phyloP scores from a whole-genome alignment of 2,797 vertebrate species.

The Gastrophryne carolinensis region DNA sequence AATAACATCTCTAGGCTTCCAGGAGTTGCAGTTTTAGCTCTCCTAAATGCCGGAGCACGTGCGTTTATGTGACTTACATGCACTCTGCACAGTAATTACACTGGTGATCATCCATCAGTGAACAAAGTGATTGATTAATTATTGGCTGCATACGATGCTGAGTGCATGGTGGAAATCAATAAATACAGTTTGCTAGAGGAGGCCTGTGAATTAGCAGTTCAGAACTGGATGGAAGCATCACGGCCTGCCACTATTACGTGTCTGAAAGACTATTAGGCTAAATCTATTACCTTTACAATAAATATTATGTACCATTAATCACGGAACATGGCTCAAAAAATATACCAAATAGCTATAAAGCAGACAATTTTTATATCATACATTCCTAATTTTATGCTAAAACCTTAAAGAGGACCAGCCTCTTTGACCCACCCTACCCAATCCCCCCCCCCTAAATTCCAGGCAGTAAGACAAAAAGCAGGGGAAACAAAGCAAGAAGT shows the following conservation, averaged over 20 bases:
- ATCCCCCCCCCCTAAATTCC: no score
- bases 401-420: no score
- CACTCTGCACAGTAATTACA: constrained; percentile 58
- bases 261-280: neutral
- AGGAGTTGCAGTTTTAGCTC: constrained; percentile 19
- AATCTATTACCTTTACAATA: neutral
- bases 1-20: neutral
- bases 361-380: neutral
- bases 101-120: constrained; percentile 21
- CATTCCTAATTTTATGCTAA: no score
- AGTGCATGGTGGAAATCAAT: constrained; percentile 22
- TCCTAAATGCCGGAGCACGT: constrained; percentile 48
- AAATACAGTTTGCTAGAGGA: constrained; percentile 12
- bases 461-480: no score
- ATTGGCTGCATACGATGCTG: constrained; percentile 6
- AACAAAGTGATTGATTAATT: constrained; percentile 25
- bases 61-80: constrained; percentile 53
- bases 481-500: no score
- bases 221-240: neutral
- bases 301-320: neutral
- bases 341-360: neutral
- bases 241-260: neutral
- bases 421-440: no score
- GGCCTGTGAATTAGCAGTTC: neutral
- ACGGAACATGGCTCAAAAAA: neutral